Evolutionary conservation across 2,113 vertebrate genomes (phyloP), one percentile per base, ranked within the genome.

Genomic region (Abramis brama): DNA sequence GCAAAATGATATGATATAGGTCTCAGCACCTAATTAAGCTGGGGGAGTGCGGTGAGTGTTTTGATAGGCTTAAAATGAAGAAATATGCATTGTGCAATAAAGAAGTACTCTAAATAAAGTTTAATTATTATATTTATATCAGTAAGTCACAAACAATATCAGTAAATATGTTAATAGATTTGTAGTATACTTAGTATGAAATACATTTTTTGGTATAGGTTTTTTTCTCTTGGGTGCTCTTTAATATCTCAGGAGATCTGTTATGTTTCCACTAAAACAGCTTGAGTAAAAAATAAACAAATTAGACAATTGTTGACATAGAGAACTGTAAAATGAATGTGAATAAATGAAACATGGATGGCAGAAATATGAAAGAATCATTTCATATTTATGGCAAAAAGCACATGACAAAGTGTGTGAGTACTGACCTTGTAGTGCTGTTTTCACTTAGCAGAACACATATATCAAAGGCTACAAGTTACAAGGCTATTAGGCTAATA

Each of bases 401-500:
- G n/a, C 78, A 62, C 36, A 66, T 47, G 79, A 12, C 39, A 81
- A 50, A 66, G 60, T 45, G 60, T 59, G 66, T 60, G 55, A 57
- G 36, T 73, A 7, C 30, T 55, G 50, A 55, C 17, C 17, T 33
- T 33, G 12, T 15, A 52, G 43, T 33, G 8, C 25, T 64, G 79
- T 23, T 68, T 47, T 50, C 62, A 5, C 43, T 19, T 25, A 82
- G 11, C 79, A 85, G 64, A 70, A 43, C 84, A 59, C 52, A 71
- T 59, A 39, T 71, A 66, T 70, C 84, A 43, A 43, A 47, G 50
- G 50, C 50, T 52, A 52, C 50, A 50, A 78, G 39, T 79, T 79
- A n/a, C 55, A 78, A 80, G 82, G 70, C 83, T 82, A 66, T 87
- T 77, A 82, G 83, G 11, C 57, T 82, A 75, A 82, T 64, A 62